These are phyloP conservation scores for Tetheella fluctuosa DNA, from an alignment of 2,888 invertebrate genomes.

Conservation along the genomic window DNA sequence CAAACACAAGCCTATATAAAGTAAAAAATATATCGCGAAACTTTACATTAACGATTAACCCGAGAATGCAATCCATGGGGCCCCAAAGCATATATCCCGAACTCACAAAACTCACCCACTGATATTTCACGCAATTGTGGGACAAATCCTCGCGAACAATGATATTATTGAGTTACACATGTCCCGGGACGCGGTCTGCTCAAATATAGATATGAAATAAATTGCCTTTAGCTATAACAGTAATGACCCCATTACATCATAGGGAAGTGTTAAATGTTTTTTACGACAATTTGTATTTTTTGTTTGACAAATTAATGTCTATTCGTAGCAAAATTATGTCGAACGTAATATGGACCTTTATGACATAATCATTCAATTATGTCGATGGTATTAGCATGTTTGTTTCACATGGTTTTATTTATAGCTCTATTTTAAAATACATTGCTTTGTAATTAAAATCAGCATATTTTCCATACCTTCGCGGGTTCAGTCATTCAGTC, in stretches of 20 bases:
- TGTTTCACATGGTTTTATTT: too few species aligned
- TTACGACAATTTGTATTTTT: constrained; percentile 25
- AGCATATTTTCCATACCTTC: too few species aligned
- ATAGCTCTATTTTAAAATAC: background rate
- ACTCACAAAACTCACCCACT: constrained; percentile 48
- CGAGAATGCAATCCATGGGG: constrained; percentile 33
- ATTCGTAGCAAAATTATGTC: background rate
- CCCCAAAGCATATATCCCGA: constrained; percentile 56
- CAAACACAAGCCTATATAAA: too few species aligned
- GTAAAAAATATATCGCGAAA: too few species aligned
- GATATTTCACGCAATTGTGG: constrained; percentile 76
- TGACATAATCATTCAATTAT: background rate
- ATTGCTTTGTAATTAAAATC: too few species aligned
- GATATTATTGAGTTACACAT: constrained; percentile 74
- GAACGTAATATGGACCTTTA: background rate
- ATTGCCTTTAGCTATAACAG: constrained; percentile 64
- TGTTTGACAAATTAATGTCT: constrained; percentile 2
- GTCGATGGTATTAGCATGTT: background rate
- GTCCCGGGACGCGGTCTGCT: constrained; percentile 59
- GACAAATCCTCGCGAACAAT: constrained; percentile 66
- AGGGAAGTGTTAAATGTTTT: constrained; percentile 55
- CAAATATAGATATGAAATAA: constrained; percentile 78
- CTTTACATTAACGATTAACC: background rate
- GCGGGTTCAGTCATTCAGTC: too few species aligned
- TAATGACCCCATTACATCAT: constrained; percentile 64